These are phyloP conservation scores for Tychaedon coryphoeus DNA, from an alignment of 2,113 vertebrate species.

Conservation along the genomic window DNA sequence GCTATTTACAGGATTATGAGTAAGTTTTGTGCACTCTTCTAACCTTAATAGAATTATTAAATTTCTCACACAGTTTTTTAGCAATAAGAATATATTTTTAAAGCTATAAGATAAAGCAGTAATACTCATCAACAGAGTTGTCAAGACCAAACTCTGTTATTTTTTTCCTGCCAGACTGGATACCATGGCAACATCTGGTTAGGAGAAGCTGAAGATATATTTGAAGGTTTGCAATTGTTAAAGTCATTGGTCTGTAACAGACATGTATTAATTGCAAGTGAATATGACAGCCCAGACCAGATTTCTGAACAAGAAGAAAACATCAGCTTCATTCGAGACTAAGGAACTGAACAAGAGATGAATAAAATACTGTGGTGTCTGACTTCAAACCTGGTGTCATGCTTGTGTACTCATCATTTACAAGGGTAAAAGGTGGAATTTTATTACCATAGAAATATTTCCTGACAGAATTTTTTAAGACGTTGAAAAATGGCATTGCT, in stretches of 20 bases:
- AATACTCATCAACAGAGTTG: slow-evolving; percentile 49
- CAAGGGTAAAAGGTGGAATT: slow-evolving; percentile 47
- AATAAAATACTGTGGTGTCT: slow-evolving; percentile 67
- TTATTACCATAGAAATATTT: slow-evolving; percentile 65
- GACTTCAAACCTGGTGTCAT: slow-evolving; percentile 65
- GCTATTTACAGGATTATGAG: background rate
- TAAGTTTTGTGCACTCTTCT: background rate
- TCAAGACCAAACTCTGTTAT: slow-evolving; percentile 36
- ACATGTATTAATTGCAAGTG: slow-evolving; percentile 76
- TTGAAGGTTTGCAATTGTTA: slow-evolving; percentile 68
- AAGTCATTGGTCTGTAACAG: slow-evolving; percentile 70
- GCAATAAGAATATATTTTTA: background rate
- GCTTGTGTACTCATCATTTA: slow-evolving; percentile 65
- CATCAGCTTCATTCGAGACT: slow-evolving; percentile 53
- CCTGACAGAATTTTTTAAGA: slow-evolving; percentile 35
- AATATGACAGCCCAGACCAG: slow-evolving; percentile 68
- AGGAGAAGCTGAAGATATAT: slow-evolving; percentile 62
- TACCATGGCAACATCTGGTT: slow-evolving; percentile 74
- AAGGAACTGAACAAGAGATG: slow-evolving; percentile 56
- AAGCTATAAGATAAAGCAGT: background rate
- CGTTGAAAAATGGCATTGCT: background rate
- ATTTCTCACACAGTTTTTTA: background rate
- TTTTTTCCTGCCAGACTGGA: slow-evolving; percentile 38
- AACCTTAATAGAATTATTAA: background rate
- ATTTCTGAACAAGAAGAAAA: slow-evolving; percentile 49